Percentiles rank a stretch among this genome's conserved stretches.
These are phyloP conservation scores for Coregonus sp. DNA, from an alignment of 2,797 vertebrate species.

Conservation along the genomic window DNA sequence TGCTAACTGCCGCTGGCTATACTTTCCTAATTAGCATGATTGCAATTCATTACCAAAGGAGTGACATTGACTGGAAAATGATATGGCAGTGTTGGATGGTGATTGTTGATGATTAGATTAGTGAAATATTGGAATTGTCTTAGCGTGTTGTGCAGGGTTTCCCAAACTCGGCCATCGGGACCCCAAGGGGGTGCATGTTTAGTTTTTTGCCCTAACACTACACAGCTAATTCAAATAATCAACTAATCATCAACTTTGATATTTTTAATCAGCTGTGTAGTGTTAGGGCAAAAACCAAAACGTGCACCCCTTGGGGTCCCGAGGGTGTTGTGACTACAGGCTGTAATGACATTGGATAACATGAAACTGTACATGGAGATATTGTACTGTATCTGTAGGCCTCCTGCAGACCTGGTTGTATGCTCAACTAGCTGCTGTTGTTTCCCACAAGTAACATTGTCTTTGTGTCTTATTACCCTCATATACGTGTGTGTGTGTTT, in stretches of 20 bases:
- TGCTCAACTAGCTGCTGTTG: constrained; percentile 5
- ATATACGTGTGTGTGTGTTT: not conserved
- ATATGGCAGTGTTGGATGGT: no score
- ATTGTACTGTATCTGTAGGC: not conserved
- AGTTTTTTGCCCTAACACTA: no score
- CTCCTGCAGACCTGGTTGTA: not conserved
- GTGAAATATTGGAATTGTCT: no score
- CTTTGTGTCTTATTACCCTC: constrained; percentile 14
- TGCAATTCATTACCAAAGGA: constrained; percentile 68
- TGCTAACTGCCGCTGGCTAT: constrained; percentile 48
- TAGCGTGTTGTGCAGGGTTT: no score
- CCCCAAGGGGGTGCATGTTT: no score
- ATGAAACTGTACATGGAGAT: not conserved
- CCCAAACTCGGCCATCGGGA: no score
- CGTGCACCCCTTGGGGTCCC: no score
- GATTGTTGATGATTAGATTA: no score
- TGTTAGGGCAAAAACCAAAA: no score
- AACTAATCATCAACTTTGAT: no score
- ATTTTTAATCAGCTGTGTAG: no score
- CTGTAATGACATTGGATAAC: not conserved
- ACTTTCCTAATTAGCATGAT: constrained; percentile 65
- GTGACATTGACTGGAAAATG: not conserved
- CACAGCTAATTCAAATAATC: no score
- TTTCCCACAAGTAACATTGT: constrained; percentile 22
- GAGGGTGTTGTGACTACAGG: not conserved